phyloP scores from a whole-genome alignment of 1,140 invertebrate species.

The Acromyrmex charruanus region DNA sequence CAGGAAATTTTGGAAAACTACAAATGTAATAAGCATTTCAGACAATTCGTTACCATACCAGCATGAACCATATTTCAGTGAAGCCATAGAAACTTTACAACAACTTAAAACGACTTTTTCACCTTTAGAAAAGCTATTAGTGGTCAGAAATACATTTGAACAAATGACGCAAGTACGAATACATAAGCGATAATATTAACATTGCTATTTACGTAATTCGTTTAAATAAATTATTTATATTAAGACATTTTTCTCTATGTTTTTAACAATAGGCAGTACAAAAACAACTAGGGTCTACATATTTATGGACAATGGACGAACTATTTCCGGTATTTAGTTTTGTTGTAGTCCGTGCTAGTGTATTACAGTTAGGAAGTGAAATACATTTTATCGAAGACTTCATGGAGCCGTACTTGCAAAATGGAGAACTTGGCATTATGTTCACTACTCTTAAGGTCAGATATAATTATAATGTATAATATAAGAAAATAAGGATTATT shows the following conservation, averaged over 20 bases:
- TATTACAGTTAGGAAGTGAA: constrained; percentile 94
- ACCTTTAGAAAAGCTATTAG: constrained; percentile 92
- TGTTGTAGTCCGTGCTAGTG: constrained; percentile 92
- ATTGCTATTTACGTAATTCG: constrained; percentile 12
- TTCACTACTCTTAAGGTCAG: constrained; percentile 93
- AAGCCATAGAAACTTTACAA: constrained; percentile 92
- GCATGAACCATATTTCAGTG: constrained; percentile 87
- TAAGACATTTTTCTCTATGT: constrained; percentile 53
- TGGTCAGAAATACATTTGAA: constrained; percentile 92
- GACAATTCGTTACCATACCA: constrained; percentile 73
- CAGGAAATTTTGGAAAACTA: constrained; percentile 86
- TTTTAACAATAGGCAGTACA: constrained; percentile 86
- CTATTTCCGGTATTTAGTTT: constrained; percentile 95
- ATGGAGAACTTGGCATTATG: constrained; percentile 94
- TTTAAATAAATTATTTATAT: constrained; percentile 23
- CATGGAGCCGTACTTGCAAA: constrained; percentile 91
- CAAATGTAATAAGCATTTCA: constrained; percentile 60
- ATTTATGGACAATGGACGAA: constrained; percentile 94
- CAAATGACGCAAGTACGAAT: constrained; percentile 90
- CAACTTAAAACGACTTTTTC: constrained; percentile 93
- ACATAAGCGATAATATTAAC: not conserved
- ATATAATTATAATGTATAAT: constrained; percentile 25
- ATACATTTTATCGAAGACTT: constrained; percentile 95
- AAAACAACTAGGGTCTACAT: constrained; percentile 86
- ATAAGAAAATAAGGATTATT: not conserved